Conservation (phyloP, 2,888 invertebrate species). For the Dryobota labecula region DNA sequence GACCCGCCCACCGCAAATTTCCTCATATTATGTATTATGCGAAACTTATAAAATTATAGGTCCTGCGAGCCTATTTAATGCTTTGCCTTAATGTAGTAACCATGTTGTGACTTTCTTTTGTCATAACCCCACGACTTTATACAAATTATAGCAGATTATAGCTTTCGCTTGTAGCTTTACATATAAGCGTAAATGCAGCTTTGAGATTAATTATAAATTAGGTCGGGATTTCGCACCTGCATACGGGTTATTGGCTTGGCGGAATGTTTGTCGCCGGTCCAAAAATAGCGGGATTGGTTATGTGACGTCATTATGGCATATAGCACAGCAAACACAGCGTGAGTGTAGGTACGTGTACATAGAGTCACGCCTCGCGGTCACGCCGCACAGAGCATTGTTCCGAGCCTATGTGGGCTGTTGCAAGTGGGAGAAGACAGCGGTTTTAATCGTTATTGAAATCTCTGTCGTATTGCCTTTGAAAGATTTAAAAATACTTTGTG, state of each 20-base stretch:
- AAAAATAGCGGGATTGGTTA: constrained; percentile 60
- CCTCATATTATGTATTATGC: constrained; percentile 49
- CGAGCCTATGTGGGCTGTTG: constrained; percentile 66
- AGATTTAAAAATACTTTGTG: not conserved
- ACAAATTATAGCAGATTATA: constrained; percentile 40
- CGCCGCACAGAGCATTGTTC: constrained; percentile 81
- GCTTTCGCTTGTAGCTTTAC: constrained; percentile 10
- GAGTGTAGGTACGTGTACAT: constrained; percentile 63
- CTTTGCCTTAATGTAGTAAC: constrained; percentile 54
- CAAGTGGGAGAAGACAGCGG: constrained; percentile 54
- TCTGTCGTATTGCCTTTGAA: not conserved
- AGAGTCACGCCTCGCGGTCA: constrained; percentile 84
- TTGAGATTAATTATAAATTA: constrained; percentile 44
- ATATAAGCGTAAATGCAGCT: not conserved
- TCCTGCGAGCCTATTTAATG: constrained; percentile 58
- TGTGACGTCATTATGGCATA: constrained; percentile 69
- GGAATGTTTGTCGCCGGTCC: constrained; percentile 57
- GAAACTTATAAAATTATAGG: constrained; percentile 65
- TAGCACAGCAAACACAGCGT: constrained; percentile 65
- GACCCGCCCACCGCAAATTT: constrained; percentile 41
- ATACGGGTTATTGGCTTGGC: constrained; percentile 61
- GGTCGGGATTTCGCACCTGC: constrained; percentile 58
- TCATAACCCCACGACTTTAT: constrained; percentile 36
- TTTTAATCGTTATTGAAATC: not conserved
- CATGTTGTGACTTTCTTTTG: constrained; percentile 63